Evolutionary conservation across 2,113 vertebrate species (phyloP).

Genomic region (Alces alces): DNA sequence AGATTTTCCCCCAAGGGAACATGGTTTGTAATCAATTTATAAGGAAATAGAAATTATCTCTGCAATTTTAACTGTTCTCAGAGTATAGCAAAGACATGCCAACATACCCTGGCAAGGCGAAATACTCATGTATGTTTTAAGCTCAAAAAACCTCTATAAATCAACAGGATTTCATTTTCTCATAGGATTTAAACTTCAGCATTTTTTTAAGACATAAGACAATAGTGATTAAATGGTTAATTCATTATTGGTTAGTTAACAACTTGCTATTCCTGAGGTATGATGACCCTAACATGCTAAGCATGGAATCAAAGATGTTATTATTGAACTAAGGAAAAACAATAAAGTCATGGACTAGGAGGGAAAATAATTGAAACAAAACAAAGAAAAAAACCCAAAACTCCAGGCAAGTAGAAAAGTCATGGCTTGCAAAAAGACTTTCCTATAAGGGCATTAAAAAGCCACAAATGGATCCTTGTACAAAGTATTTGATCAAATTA

Average conservation of each 20-base stretch:
- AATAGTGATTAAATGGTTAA: conserved; percentile 40
- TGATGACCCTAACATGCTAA: conserved; percentile 35
- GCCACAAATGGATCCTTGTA: conserved; percentile 62
- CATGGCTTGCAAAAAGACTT: conserved; percentile 53
- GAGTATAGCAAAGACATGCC: conserved; percentile 25
- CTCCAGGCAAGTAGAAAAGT: conserved; percentile 46
- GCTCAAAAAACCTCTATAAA: conserved; percentile 16
- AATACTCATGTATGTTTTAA: conserved; percentile 19
- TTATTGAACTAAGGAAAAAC: conserved; percentile 29
- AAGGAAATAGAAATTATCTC: conserved; percentile 37
- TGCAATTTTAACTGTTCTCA: conserved; percentile 51
- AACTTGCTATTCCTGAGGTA: conserved; percentile 51
- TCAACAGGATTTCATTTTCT: conserved; percentile 22
- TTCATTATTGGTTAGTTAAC: conserved; percentile 29
- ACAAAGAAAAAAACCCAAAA: background rate
- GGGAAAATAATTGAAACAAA: background rate
- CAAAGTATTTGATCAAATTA: conserved; percentile 74
- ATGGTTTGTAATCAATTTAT: conserved; percentile 27
- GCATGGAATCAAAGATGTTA: background rate
- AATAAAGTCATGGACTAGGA: conserved; percentile 14
- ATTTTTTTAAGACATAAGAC: conserved; percentile 54
- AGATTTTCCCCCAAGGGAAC: conserved; percentile 21
- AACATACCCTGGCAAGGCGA: background rate
- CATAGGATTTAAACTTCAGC: conserved; percentile 35
- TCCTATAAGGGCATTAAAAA: conserved; percentile 54